Conservation (phyloP, 2,888 invertebrate genomes). For the Agrochola circellaris region DNA sequence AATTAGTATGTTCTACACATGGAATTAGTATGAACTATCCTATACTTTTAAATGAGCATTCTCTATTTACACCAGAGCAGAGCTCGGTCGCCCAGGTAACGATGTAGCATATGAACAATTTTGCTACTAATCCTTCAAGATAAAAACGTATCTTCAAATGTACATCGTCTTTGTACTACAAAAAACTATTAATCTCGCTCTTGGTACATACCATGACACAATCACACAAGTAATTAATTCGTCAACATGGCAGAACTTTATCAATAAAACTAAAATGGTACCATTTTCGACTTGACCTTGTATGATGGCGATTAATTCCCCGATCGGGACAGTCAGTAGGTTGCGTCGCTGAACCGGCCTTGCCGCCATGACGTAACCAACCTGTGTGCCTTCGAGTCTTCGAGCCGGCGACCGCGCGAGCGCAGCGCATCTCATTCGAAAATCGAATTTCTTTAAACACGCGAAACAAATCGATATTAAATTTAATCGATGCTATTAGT, state of each 20-base stretch:
- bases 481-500: slow-evolving; percentile 43
- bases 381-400: slow-evolving; percentile 78
- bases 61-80: too few relatives aligned
- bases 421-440: slow-evolving; percentile 77
- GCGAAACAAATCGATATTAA: slow-evolving; percentile 64
- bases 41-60: too few relatives aligned
- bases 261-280: slow-evolving; percentile 67
- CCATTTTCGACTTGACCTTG: slow-evolving; percentile 77
- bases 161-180: too few relatives aligned
- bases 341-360: slow-evolving; percentile 76
- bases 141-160: background rate
- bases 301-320: slow-evolving; percentile 78
- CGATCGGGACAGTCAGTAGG: slow-evolving; percentile 81
- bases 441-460: slow-evolving; percentile 65
- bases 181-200: background rate
- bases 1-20: too few relatives aligned
- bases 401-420: slow-evolving; percentile 76
- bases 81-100: too few relatives aligned
- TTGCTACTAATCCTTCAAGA: too few relatives aligned
- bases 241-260: slow-evolving; percentile 60
- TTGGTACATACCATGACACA: slow-evolving; percentile 10
- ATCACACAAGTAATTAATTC: slow-evolving; percentile 41
- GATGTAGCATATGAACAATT: background rate
- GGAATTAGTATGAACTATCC: too few relatives aligned
- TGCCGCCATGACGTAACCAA: slow-evolving; percentile 85